Conservation (phyloP, 2,888 invertebrate species). For the Oscheius myriophilus region DNA sequence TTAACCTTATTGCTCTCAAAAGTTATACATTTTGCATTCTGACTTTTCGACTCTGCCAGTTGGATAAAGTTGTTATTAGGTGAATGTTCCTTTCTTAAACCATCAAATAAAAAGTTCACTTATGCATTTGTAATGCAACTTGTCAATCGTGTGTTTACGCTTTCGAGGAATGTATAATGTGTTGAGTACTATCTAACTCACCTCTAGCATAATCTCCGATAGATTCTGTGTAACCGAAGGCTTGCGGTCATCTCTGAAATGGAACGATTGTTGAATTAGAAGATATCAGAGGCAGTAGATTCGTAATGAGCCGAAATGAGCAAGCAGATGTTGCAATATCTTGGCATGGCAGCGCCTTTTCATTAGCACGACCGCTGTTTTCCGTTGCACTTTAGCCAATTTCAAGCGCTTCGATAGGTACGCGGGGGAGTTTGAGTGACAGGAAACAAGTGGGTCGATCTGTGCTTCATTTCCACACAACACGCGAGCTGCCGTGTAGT, state of each 20-base stretch:
- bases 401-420: background rate
- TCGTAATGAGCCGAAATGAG: conserved; percentile 4
- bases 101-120: too few species aligned
- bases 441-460: background rate
- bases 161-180: too few species aligned
- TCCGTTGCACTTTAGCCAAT: conserved; percentile 22
- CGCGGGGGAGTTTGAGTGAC: background rate
- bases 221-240: conserved; percentile 69
- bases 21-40: too few species aligned
- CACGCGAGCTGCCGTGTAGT: conserved; percentile 21
- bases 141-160: too few species aligned
- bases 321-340: conserved; percentile 24
- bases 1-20: too few species aligned
- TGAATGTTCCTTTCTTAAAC: too few species aligned
- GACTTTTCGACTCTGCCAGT: too few species aligned
- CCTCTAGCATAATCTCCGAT: conserved; percentile 68
- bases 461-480: background rate
- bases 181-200: conserved; percentile 29
- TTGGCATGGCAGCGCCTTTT: conserved; percentile 22
- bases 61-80: too few species aligned
- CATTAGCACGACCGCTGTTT: conserved; percentile 19
- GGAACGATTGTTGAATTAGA: conserved; percentile 1
- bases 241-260: conserved; percentile 65
- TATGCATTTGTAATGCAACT: too few species aligned
- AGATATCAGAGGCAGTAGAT: too few species aligned